A percentile compares a stretch with the other conserved stretches of the same genome.
Conservation (phyloP, 2,797 vertebrate genomes). For the Rhyacichthys aspro region DNA sequence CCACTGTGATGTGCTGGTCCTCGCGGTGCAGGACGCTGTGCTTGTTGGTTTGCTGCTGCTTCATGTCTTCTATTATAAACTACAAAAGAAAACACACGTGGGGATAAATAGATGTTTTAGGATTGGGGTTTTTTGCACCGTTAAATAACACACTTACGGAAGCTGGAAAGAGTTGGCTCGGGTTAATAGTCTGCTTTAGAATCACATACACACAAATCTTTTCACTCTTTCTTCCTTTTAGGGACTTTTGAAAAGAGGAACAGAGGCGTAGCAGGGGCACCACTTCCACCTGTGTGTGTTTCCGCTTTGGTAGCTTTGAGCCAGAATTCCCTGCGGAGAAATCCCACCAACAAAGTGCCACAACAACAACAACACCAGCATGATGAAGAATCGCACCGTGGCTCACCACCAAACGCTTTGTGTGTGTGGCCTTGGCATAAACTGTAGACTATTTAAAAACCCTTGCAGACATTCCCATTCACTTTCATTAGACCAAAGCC, state of each 20-base stretch:
- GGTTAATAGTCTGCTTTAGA: conserved; percentile 50
- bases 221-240: conserved; percentile 69
- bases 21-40: conserved; percentile 95
- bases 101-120: neutral
- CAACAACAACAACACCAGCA: conserved; percentile 29
- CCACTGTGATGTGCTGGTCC: conserved; percentile 97
- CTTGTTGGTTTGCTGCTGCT: conserved; percentile 93
- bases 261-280: conserved; percentile 32
- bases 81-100: conserved; percentile 47
- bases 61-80: conserved; percentile 99
- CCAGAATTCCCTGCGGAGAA: neutral
- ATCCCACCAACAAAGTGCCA: conserved; percentile 33
- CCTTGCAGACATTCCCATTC: neutral
- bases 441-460: conserved; percentile 8
- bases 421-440: conserved; percentile 35
- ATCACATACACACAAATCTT: conserved; percentile 28
- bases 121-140: neutral
- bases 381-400: conserved; percentile 15
- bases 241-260: conserved; percentile 63
- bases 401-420: conserved; percentile 39
- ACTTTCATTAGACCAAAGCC: neutral
- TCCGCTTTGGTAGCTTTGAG: conserved; percentile 13
- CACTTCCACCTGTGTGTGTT: conserved; percentile 59
- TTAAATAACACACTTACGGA: neutral
- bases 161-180: conserved; percentile 42